phyloP scores from a whole-genome alignment of 1,140 invertebrate species.

The Hyles vespertilio region DNA sequence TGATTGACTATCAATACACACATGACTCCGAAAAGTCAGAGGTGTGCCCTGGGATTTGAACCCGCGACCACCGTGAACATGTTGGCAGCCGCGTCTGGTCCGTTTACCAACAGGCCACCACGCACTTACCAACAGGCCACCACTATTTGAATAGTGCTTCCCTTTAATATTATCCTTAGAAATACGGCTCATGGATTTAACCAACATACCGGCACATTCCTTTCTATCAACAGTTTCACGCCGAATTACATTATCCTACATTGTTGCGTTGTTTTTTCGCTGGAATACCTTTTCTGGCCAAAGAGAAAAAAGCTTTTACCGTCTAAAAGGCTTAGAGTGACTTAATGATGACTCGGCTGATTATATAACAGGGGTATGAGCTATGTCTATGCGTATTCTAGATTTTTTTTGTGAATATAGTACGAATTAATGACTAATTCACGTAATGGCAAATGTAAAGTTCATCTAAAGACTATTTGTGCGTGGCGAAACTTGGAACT shows the following conservation, averaged over 20 bases:
- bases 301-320: conserved; percentile 16
- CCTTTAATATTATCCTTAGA: conserved; percentile 11
- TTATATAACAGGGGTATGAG: background rate
- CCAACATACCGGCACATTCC: conserved; percentile 15
- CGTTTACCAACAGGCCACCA: background rate
- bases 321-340: conserved; percentile 19
- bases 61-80: too few species aligned
- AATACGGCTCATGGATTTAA: conserved; percentile 17
- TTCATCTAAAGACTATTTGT: too few species aligned
- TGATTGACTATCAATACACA: too few species aligned
- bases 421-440: too few species aligned
- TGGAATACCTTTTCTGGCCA: conserved; percentile 7
- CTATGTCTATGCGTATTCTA: too few species aligned
- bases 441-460: too few species aligned
- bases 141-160: conserved; percentile 2
- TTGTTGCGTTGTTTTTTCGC: conserved; percentile 10
- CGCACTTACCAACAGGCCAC: too few species aligned
- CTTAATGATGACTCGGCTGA: conserved; percentile 18
- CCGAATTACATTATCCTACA: conserved; percentile 21
- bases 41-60: too few species aligned
- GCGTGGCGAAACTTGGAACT: too few species aligned
- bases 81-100: too few species aligned
- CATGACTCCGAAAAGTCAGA: too few species aligned
- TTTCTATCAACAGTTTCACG: conserved; percentile 19
- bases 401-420: too few species aligned